phyloP scores from a whole-genome alignment of 2,888 invertebrate species.

The Tineola bisselliella region DNA sequence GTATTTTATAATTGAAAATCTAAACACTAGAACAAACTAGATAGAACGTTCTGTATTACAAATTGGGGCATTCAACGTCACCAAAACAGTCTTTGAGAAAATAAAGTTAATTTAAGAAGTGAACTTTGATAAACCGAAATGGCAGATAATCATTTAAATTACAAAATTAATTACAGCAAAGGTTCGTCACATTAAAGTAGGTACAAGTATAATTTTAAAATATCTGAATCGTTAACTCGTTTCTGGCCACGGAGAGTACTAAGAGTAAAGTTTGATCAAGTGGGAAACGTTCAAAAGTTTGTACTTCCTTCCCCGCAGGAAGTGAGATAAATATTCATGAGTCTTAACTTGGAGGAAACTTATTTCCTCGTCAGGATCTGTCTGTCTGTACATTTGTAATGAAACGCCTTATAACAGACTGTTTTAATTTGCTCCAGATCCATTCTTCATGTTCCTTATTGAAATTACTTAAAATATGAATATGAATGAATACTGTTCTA shows the following conservation, averaged over 20 bases:
- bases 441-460: not conserved
- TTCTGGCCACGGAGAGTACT: constrained; percentile 29
- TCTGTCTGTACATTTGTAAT: constrained; percentile 58
- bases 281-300: constrained; percentile 60
- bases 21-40: no score
- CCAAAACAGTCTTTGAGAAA: no score
- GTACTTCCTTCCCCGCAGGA: constrained; percentile 41
- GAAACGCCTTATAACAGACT: constrained; percentile 48
- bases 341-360: constrained; percentile 54
- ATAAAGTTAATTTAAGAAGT: no score
- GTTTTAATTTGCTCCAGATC: constrained; percentile 28
- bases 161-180: not conserved
- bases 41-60: no score
- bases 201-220: constrained; percentile 5
- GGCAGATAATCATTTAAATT: not conserved
- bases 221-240: constrained; percentile 7
- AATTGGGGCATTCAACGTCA: no score
- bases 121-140: not conserved
- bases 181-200: not conserved
- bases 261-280: constrained; percentile 62
- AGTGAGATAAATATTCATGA: constrained; percentile 64
- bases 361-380: constrained; percentile 59
- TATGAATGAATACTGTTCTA: not conserved
- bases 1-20: no score
- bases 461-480: constrained; percentile 6